Percentiles rank a stretch among this genome's conserved stretches.
Evolutionary conservation across 2,888 invertebrate species (phyloP).

Genomic region (Rutpela maculata): DNA sequence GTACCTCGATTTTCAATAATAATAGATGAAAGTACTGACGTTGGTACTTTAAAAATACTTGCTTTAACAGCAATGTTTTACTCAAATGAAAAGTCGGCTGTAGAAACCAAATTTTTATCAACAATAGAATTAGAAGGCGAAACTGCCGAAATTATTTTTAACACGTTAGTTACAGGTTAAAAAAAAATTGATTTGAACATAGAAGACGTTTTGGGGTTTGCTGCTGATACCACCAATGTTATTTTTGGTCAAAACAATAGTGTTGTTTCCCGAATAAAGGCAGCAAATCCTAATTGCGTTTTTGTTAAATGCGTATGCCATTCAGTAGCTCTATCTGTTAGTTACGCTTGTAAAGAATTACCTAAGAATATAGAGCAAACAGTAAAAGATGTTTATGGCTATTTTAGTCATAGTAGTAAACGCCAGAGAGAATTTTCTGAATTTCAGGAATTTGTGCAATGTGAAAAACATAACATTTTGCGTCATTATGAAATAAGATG

Average conservation of each 20-base stretch:
- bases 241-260: conserved; percentile 28
- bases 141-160: conserved; percentile 25
- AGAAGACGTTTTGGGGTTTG: conserved; percentile 17
- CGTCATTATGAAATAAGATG: not conserved
- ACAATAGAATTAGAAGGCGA: conserved; percentile 10
- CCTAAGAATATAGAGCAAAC: no score
- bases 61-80: conserved; percentile 3
- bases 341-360: conserved; percentile 9
- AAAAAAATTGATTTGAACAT: conserved; percentile 26
- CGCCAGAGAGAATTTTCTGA: not conserved
- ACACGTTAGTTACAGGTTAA: conserved; percentile 8
- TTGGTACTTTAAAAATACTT: conserved; percentile 3
- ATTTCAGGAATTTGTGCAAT: conserved; percentile 10
- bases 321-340: not conserved
- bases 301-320: conserved; percentile 29
- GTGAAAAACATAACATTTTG: conserved; percentile 12
- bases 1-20: conserved; percentile 28
- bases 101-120: conserved; percentile 23
- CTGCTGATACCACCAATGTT: conserved; percentile 23
- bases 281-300: conserved; percentile 22
- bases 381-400: not conserved
- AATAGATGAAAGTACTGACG: no score
- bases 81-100: conserved; percentile 14
- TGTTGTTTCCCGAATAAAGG: conserved; percentile 18
- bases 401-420: no score